Evolutionary conservation across 2,888 invertebrate genomes (phyloP).

Genomic region (Myopa testacea): DNA sequence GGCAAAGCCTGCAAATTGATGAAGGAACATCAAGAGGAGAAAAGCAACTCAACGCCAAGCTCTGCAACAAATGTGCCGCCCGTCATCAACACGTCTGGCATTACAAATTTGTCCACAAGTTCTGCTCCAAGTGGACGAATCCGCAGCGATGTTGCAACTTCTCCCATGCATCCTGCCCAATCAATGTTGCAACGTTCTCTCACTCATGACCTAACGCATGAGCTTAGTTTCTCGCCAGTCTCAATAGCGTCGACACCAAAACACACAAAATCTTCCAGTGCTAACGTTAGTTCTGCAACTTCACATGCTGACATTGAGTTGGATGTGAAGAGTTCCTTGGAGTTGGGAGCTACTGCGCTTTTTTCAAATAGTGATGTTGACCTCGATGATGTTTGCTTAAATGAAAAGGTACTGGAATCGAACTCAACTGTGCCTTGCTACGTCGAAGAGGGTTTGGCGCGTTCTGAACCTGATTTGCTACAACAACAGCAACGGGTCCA

Average conservation of each 20-base stretch:
- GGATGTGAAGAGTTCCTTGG: slow-evolving; percentile 65
- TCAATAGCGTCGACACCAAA: slow-evolving; percentile 49
- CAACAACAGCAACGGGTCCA: slow-evolving; percentile 51
- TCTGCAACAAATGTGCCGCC: slow-evolving; percentile 62
- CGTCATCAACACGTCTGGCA: slow-evolving; percentile 46
- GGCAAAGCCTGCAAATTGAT: slow-evolving; percentile 93
- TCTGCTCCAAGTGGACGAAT: slow-evolving; percentile 41
- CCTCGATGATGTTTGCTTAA: slow-evolving; percentile 83
- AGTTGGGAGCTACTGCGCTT: slow-evolving; percentile 79
- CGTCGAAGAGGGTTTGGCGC: slow-evolving; percentile 64
- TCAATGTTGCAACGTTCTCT: slow-evolving; percentile 51
- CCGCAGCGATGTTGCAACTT: slow-evolving; percentile 53
- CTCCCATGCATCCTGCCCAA: slow-evolving; percentile 49
- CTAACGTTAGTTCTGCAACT: slow-evolving; percentile 11
- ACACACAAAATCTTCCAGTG: slow-evolving; percentile 41
- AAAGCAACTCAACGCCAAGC: slow-evolving; percentile 61
- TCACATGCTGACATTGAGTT: slow-evolving; percentile 61
- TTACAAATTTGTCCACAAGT: slow-evolving; percentile 39
- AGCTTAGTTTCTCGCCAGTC: slow-evolving; percentile 22
- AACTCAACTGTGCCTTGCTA: slow-evolving; percentile 56
- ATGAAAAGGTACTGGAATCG: slow-evolving; percentile 75
- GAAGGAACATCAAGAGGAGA: slow-evolving; percentile 74
- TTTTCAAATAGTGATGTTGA: slow-evolving; percentile 90
- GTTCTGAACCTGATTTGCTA: slow-evolving; percentile 66
- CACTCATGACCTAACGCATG: slow-evolving; percentile 53